phyloP scores from a whole-genome alignment of 2,113 vertebrate species.

The Eleginops maclovinus region DNA sequence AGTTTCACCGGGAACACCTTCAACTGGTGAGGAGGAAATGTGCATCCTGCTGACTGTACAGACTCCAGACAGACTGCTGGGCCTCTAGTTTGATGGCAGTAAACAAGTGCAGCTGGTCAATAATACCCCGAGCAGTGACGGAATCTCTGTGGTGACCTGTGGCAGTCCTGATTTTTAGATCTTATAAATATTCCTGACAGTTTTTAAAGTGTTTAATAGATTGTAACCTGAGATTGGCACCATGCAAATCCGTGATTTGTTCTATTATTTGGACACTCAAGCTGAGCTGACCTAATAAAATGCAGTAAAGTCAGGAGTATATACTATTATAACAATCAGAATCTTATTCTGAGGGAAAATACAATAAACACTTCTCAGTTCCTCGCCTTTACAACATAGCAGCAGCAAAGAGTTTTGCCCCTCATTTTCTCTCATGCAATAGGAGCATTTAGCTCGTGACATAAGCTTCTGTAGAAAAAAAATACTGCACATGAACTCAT shows the following conservation, averaged over 20 bases:
- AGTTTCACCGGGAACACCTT: constrained; percentile 85
- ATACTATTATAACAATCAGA: neutral
- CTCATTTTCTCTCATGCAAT: neutral
- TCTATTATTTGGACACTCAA: neutral
- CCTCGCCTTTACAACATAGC: neutral
- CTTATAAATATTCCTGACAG: constrained; percentile 7
- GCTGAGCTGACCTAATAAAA: neutral
- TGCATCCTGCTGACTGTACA: constrained; percentile 14
- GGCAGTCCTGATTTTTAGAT: neutral
- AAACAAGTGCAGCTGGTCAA: constrained; percentile 7
- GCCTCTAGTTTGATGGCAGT: constrained; percentile 15
- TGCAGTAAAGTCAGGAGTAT: neutral
- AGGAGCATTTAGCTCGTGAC: neutral
- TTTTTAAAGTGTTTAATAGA: constrained; percentile 9
- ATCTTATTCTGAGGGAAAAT: neutral
- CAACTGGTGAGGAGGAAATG: constrained; percentile 79
- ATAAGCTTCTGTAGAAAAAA: neutral
- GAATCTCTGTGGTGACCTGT: neutral
- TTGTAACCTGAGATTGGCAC: neutral
- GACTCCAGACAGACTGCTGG: constrained; percentile 7
- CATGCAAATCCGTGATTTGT: neutral
- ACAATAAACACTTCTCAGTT: neutral
- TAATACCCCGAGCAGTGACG: neutral
- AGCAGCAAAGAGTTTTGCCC: neutral
- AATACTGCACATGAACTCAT: neutral